Percentiles rank a stretch among this genome's conserved stretches.
Evolutionary conservation across 1,140 invertebrate species (phyloP).

Genomic region (Propsilocerus akamusi): DNA sequence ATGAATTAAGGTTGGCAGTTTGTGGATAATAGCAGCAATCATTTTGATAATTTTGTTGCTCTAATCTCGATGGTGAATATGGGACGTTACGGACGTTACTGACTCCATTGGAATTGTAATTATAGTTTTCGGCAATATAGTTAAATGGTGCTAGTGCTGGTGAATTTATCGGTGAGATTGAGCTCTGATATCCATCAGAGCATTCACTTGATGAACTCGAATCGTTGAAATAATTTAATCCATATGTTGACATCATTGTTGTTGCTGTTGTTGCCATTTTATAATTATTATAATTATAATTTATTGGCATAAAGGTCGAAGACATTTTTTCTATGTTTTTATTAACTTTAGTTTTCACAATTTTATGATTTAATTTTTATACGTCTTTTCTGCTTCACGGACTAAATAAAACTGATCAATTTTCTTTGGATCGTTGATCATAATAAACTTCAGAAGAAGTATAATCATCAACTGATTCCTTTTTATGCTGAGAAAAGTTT

Average conservation of each 20-base stretch:
- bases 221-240: not conserved
- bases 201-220: not conserved
- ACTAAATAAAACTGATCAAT: not conserved
- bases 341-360: too few relatives aligned
- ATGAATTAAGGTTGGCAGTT: not conserved
- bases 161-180: not conserved
- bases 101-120: too few relatives aligned
- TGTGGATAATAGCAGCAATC: not conserved
- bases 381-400: not conserved
- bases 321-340: too few relatives aligned
- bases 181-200: not conserved
- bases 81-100: too few relatives aligned
- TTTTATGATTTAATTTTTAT: not conserved
- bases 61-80: too few relatives aligned
- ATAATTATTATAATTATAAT: too few relatives aligned
- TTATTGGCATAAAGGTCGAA: not conserved
- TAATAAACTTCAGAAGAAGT: too few relatives aligned
- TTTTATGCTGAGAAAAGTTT: too few relatives aligned
- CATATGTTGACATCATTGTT: not conserved
- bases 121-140: too few relatives aligned
- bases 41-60: not conserved
- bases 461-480: too few relatives aligned
- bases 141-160: not conserved
- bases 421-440: too few relatives aligned
- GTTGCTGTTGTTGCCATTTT: not conserved